phyloP scores from a whole-genome alignment of 2,888 invertebrate genomes.

The Prosapia bicincta region DNA sequence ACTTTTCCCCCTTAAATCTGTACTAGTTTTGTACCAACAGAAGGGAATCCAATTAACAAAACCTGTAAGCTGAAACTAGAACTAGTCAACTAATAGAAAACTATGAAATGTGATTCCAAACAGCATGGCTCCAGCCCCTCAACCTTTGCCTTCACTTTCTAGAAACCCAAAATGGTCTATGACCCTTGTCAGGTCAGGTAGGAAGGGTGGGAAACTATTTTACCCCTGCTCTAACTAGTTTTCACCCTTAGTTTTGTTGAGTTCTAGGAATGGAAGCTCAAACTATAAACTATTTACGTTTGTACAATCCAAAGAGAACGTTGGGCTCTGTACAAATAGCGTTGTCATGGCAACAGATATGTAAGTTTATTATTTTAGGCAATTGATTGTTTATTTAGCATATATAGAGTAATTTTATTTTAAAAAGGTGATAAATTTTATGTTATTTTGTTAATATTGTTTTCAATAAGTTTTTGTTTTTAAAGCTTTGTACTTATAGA shows the following conservation, averaged over 20 bases:
- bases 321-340: background rate
- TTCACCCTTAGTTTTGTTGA: background rate
- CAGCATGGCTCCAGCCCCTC: background rate
- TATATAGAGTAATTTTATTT: too few species aligned
- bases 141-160: background rate
- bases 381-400: too few species aligned
- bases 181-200: background rate
- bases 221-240: background rate
- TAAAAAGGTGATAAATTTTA: too few species aligned
- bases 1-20: too few species aligned
- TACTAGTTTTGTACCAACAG: too few species aligned
- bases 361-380: too few species aligned
- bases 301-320: background rate
- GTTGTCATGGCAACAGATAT: background rate
- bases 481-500: too few species aligned
- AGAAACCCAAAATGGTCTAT: background rate
- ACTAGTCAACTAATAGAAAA: background rate
- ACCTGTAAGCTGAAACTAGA: background rate
- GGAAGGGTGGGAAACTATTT: background rate
- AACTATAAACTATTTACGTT: background rate
- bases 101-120: background rate
- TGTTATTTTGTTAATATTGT: too few species aligned
- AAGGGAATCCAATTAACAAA: too few species aligned
- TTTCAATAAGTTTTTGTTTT: too few species aligned
- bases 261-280: background rate